Percentiles rank a stretch among this genome's conserved stretches.
These are phyloP conservation scores for Ernsta delagoae DNA, from an alignment of 2,888 invertebrate species.

Conservation along the genomic window DNA sequence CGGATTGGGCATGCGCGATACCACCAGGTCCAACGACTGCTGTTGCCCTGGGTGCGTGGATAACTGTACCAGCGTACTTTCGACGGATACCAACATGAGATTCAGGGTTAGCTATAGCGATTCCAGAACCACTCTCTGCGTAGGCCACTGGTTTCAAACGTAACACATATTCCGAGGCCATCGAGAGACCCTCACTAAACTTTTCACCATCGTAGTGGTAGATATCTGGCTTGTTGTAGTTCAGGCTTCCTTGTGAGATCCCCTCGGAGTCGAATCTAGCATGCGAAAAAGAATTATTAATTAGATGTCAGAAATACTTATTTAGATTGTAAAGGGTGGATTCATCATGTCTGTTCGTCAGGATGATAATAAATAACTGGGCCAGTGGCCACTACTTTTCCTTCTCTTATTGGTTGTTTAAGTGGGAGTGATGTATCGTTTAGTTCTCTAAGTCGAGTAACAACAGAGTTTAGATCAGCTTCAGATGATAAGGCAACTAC, in stretches of 20 bases:
- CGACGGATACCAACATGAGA: slow-evolving; percentile 87
- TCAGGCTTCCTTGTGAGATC: slow-evolving; percentile 48
- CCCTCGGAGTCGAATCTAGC: slow-evolving; percentile 61
- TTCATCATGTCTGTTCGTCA: slow-evolving; percentile 55
- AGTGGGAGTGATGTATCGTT: slow-evolving; percentile 65
- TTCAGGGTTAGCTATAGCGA: slow-evolving; percentile 88
- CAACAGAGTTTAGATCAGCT: slow-evolving; percentile 84
- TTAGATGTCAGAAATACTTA: slow-evolving; percentile 42
- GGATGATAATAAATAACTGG: too few relatives aligned
- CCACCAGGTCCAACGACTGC: slow-evolving; percentile 91
- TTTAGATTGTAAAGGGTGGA: slow-evolving; percentile 46
- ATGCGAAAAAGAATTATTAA: slow-evolving; percentile 63
- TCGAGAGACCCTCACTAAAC: slow-evolving; percentile 55
- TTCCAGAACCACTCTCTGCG: slow-evolving; percentile 87
- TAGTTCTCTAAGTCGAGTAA: slow-evolving; percentile 67
- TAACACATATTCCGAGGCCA: slow-evolving; percentile 57
- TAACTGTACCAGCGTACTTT: slow-evolving; percentile 86
- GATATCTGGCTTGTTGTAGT: slow-evolving; percentile 50
- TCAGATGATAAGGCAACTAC: slow-evolving; percentile 87
- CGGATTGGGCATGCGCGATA: slow-evolving; percentile 90
- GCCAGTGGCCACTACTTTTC: too few relatives aligned
- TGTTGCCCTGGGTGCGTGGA: slow-evolving; percentile 88
- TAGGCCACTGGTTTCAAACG: slow-evolving; percentile 87
- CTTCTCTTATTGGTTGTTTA: slow-evolving; percentile 52
- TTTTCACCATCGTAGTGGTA: slow-evolving; percentile 64